These are phyloP conservation scores for Pelusios castaneus DNA, from an alignment of 2,113 vertebrate genomes.

Conservation along the genomic window DNA sequence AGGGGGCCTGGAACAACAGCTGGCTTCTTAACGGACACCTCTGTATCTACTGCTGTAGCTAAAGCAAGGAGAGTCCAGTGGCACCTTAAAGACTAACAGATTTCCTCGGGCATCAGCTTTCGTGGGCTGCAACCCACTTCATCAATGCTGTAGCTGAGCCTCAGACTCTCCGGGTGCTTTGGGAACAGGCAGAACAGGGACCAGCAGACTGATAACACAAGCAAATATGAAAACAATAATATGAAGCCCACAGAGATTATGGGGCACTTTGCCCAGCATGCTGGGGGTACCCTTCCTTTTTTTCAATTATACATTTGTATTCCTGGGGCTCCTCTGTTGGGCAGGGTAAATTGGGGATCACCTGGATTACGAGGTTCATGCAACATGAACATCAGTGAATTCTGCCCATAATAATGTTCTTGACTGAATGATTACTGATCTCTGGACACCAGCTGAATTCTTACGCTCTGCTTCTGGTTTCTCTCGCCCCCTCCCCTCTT, in stretches of 20 bases:
- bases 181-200: fast-evolving
- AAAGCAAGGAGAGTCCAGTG: too few relatives aligned
- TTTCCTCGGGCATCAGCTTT: too few relatives aligned
- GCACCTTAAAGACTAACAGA: too few relatives aligned
- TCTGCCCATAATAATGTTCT: neutral
- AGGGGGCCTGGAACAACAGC: neutral
- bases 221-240: neutral
- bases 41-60: neutral
- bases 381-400: neutral
- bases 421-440: neutral
- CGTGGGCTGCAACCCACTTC: too few relatives aligned
- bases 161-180: neutral
- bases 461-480: fast-evolving
- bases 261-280: neutral
- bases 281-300: neutral
- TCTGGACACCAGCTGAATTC: neutral
- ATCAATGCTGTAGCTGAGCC: too few relatives aligned
- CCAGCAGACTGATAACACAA: neutral
- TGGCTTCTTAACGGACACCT: neutral
- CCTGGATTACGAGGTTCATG: neutral
- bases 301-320: neutral
- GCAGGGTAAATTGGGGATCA: fast-evolving
- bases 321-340: fast-evolving
- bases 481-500: neutral
- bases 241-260: fast-evolving